Conservation (phyloP, 2,113 vertebrate genomes). For the Athene noctua region DNA sequence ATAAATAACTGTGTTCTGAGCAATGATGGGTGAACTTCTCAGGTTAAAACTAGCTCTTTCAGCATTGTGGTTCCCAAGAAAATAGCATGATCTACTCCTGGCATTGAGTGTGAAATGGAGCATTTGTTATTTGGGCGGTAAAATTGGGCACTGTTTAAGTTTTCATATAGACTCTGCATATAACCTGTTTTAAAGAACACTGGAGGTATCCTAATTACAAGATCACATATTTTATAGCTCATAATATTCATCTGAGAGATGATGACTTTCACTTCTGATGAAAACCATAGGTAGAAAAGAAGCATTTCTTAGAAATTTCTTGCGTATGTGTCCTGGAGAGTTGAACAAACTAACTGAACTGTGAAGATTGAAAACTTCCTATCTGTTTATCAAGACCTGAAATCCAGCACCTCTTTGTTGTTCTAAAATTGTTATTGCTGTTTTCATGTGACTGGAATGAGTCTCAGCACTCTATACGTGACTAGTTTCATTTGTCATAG, state of each 20-base stretch:
- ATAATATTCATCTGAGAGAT: background rate
- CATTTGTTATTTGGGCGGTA: background rate
- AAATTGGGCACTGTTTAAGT: background rate
- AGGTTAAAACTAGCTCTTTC: background rate
- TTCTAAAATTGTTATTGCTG: background rate
- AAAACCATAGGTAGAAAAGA: background rate
- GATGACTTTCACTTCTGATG: background rate
- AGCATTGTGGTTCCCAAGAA: background rate
- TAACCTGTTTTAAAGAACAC: background rate
- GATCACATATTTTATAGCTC: background rate
- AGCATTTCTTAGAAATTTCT: background rate
- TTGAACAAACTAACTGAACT: background rate
- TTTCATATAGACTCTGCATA: background rate
- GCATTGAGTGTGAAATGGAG: background rate
- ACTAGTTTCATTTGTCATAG: background rate
- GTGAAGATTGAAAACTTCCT: background rate
- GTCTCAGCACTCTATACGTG: background rate
- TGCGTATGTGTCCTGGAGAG: background rate
- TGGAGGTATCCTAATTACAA: background rate
- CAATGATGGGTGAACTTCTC: background rate
- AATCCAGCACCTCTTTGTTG: background rate
- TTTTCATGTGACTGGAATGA: background rate
- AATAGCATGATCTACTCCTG: background rate
- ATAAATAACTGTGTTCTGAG: background rate
- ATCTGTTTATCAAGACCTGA: background rate